These are phyloP conservation scores for Noctua janthina DNA, from an alignment of 2,888 invertebrate species.

Conservation along the genomic window DNA sequence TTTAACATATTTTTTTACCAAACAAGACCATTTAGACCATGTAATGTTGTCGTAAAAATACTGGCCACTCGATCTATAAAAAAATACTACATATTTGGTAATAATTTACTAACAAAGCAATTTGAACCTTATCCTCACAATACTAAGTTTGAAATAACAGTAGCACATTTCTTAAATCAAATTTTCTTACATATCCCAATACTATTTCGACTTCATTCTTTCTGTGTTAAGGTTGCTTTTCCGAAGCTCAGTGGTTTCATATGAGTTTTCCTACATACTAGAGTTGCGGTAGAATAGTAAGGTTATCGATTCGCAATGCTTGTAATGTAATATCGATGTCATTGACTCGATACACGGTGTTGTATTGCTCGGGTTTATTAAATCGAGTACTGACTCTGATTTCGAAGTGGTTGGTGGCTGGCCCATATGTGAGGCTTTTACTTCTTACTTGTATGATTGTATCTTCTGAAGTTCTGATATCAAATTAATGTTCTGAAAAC, in stretches of 20 bases:
- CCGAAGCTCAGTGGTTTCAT: background rate
- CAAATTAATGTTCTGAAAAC: background rate
- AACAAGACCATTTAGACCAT: constrained; percentile 48
- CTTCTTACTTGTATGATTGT: background rate
- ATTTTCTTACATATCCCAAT: constrained; percentile 23
- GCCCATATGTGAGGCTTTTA: background rate
- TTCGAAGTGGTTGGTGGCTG: constrained; percentile 27
- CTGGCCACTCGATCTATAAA: constrained; percentile 50
- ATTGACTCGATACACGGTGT: constrained; percentile 76
- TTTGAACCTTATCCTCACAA: background rate
- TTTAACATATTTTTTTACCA: constrained; percentile 48
- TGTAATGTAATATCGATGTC: constrained; percentile 79
- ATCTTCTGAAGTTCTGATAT: background rate
- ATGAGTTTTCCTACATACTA: constrained; percentile 45
- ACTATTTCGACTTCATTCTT: constrained; percentile 29
- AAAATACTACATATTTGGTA: constrained; percentile 50
- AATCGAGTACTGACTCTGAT: constrained; percentile 40
- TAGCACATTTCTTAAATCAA: constrained; percentile 1
- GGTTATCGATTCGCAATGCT: constrained; percentile 74
- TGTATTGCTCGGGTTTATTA: constrained; percentile 63
- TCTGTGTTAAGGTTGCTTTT: constrained; percentile 40
- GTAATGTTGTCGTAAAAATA: constrained; percentile 55
- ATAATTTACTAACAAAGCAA: constrained; percentile 24
- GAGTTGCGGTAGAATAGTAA: constrained; percentile 58
- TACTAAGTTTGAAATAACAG: constrained; percentile 15